Evolutionary conservation across 2,113 vertebrate species (phyloP).

Genomic region (Callopanchax toddi): DNA sequence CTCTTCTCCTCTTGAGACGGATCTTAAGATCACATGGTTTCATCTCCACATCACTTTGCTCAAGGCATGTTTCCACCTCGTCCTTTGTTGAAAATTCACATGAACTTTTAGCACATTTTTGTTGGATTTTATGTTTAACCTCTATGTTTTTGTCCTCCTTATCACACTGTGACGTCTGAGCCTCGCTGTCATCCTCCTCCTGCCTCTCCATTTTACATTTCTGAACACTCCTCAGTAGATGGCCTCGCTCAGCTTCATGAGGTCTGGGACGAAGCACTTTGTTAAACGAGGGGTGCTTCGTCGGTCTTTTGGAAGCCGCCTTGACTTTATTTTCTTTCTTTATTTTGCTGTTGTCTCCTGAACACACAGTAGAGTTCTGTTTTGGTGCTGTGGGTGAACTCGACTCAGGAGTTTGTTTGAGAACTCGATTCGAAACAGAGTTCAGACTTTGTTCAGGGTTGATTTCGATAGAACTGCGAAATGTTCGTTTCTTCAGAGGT

Average conservation of each 20-base stretch:
- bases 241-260: slow-evolving; percentile 17
- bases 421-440: slow-evolving; percentile 22
- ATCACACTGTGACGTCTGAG: neutral
- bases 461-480: slow-evolving; percentile 73
- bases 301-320: slow-evolving; percentile 19
- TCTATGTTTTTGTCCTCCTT: neutral
- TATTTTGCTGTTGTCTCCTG: slow-evolving; percentile 23
- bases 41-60: no score
- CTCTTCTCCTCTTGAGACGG: slow-evolving; percentile 76
- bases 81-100: no score
- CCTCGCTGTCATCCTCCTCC: neutral
- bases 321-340: slow-evolving; percentile 29
- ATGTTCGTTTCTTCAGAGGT: slow-evolving; percentile 81
- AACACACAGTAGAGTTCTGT: neutral
- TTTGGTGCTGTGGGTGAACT: slow-evolving; percentile 12
- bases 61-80: no score
- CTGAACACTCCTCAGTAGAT: slow-evolving; percentile 21
- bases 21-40: slow-evolving; percentile 74
- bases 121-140: neutral
- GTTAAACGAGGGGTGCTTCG: slow-evolving; percentile 22
- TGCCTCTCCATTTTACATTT: slow-evolving; percentile 34
- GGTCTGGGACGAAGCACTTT: slow-evolving; percentile 55
- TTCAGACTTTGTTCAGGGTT: slow-evolving; percentile 57
- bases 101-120: neutral
- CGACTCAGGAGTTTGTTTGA: slow-evolving; percentile 22